Evolutionary conservation across 2,113 vertebrate species (phyloP).

Genomic region (Indicator indicator): DNA sequence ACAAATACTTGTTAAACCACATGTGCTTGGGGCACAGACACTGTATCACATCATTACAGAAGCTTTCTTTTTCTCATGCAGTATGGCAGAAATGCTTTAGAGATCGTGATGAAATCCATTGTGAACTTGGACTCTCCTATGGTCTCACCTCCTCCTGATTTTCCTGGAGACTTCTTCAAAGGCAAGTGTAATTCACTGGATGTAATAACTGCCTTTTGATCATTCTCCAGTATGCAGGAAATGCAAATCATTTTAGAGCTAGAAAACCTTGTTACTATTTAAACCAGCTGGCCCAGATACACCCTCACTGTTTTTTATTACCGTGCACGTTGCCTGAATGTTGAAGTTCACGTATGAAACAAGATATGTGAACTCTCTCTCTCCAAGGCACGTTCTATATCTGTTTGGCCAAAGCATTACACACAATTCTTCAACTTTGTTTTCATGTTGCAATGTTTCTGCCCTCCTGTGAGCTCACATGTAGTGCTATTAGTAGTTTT

Average conservation of each 20-base stretch:
- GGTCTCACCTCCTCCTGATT: constrained; percentile 90
- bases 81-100: constrained; percentile 97
- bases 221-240: not conserved
- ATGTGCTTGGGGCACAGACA: not conserved
- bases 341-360: not conserved
- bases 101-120: constrained; percentile 99
- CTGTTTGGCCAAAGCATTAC: not conserved
- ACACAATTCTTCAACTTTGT: not conserved
- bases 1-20: not conserved
- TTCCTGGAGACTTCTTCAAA: constrained; percentile 98
- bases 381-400: not conserved
- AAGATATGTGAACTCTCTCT: not conserved
- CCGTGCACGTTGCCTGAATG: rapidly evolving
- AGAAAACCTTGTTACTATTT: not conserved
- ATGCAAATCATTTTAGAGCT: not conserved
- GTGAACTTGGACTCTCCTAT: constrained; percentile 93
- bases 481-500: not conserved
- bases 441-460: not conserved
- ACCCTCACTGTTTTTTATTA: not conserved
- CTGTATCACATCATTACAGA: not conserved
- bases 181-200: constrained; percentile 70
- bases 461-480: not conserved
- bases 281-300: not conserved
- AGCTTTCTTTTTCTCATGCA: constrained; percentile 52
- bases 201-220: not conserved